A percentile compares a stretch with the other conserved stretches of the same genome.
phyloP scores from a whole-genome alignment of 2,797 vertebrate genomes.

The Octomys mimax region DNA sequence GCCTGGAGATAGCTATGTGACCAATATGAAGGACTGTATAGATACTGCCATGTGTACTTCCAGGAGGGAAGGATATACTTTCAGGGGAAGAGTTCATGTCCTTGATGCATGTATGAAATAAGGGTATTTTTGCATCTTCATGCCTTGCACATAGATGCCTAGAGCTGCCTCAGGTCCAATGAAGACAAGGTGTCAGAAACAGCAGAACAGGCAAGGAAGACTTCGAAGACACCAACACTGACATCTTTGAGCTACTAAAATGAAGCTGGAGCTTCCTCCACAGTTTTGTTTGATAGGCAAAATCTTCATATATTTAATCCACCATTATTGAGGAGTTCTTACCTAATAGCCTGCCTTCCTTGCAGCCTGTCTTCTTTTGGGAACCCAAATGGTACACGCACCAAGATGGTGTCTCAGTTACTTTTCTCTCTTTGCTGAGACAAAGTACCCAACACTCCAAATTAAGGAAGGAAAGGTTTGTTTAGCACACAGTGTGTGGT shows the following conservation, averaged over 20 bases:
- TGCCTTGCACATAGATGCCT: background rate
- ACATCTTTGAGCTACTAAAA: background rate
- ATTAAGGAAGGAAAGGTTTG: too few relatives aligned
- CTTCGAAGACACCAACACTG: background rate
- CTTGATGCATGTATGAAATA: background rate
- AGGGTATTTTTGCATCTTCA: background rate
- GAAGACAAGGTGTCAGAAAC: background rate
- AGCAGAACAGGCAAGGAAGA: background rate
- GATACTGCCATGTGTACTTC: background rate
- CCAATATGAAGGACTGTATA: background rate
- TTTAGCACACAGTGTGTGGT: too few relatives aligned
- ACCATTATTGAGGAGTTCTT: background rate
- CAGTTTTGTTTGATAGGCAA: background rate
- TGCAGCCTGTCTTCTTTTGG: background rate
- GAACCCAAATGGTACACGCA: background rate
- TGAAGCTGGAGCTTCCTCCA: background rate
- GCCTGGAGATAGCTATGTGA: background rate
- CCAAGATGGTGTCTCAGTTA: background rate
- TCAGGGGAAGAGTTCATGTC: background rate
- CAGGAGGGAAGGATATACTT: background rate
- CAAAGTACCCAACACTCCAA: too few relatives aligned
- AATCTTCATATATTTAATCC: background rate
- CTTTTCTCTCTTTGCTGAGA: too few relatives aligned
- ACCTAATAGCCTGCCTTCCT: background rate
- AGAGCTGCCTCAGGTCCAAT: background rate